These are phyloP conservation scores for Sminthurides bifidus DNA, from an alignment of 1,140 invertebrate genomes.

Conservation along the genomic window DNA sequence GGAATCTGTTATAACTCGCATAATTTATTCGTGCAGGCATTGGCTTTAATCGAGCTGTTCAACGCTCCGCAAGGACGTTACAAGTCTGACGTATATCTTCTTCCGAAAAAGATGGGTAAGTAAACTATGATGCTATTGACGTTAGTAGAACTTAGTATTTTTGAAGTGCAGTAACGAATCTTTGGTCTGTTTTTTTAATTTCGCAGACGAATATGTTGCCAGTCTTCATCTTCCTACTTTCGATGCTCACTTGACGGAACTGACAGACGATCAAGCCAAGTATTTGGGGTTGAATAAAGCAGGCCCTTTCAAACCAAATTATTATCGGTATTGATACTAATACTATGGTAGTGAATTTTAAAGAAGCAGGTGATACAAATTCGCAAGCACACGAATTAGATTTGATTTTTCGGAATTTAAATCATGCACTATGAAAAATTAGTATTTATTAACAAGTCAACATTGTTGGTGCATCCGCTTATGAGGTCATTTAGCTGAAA, in stretches of 20 bases:
- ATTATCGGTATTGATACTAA: conserved; percentile 63
- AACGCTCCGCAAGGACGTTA: conserved; percentile 88
- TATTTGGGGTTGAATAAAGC: conserved; percentile 95
- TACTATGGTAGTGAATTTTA: too few species aligned
- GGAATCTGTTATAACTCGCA: too few species aligned
- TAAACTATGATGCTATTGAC: conserved; percentile 7
- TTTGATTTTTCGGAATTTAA: too few species aligned
- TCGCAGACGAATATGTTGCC: conserved; percentile 87
- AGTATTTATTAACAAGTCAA: too few species aligned
- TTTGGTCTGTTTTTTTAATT: not conserved
- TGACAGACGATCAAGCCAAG: conserved; percentile 92
- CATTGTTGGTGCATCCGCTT: too few species aligned
- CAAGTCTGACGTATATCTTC: conserved; percentile 90
- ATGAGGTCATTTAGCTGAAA: too few species aligned
- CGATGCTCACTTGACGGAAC: conserved; percentile 90
- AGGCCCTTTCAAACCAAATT: conserved; percentile 74
- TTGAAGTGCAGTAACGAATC: not conserved
- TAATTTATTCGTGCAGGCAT: conserved; percentile 47
- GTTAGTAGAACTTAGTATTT: not conserved
- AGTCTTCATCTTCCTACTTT: conserved; percentile 90
- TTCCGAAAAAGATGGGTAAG: conserved; percentile 96
- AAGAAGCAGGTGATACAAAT: too few species aligned
- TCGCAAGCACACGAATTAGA: too few species aligned
- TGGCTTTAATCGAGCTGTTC: conserved; percentile 91
- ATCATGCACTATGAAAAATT: too few species aligned